Base-by-base conservation (phyloP, 2,797 vertebrate genomes). In the Myotis daubentonii region DNA sequence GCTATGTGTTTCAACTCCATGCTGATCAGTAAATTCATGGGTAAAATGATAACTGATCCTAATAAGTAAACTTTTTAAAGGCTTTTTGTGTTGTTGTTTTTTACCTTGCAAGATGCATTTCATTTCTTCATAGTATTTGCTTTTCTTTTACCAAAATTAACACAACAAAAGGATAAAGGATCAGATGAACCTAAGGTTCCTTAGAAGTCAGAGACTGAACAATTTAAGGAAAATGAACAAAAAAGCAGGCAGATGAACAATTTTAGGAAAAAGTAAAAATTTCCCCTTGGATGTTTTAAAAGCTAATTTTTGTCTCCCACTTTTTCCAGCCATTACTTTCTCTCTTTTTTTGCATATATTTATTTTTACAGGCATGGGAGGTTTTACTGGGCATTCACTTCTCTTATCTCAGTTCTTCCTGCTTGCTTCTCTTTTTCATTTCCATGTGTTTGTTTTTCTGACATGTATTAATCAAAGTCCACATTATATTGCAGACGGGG, bases 11-110 rank as follows among this genome's bases (percentile, higher is more conserved):
- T 83, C 92, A 95, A 57, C 92, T 95, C 23, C 86, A 97, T 96
- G 90, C 93, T 95, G 72, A 12, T 81, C 93, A 92, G 28, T 96
- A 97, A 97, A 97, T 97, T 96, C 44, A 94, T 88, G 51, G 65
- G 55, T 96, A 88, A 95, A 91, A 96, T 1, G 11, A 90, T 93
- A 96, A 96, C 95, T 96, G 79, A 91, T 94, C 94, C 96, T 97
- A 94, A 76, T 92, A 93, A 60, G 55, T 95, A 57, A 91, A 93
- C 51, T 94, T 93, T 79, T 91, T 79, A 19, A 55, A 65, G 20
- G 47, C 2, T 66, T 65, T 84, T 78, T 75, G 78, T 79, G n/a
- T 68, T 68, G 16, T 76, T 60, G 57, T 49, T 51, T 76, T 76
- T 76, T 76, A 33, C 92, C 86, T 91, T 96, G 51, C 75, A 0